These are phyloP conservation scores for Poeciliopsis occidentalis DNA, from an alignment of 2,113 vertebrate species.

Conservation along the genomic window DNA sequence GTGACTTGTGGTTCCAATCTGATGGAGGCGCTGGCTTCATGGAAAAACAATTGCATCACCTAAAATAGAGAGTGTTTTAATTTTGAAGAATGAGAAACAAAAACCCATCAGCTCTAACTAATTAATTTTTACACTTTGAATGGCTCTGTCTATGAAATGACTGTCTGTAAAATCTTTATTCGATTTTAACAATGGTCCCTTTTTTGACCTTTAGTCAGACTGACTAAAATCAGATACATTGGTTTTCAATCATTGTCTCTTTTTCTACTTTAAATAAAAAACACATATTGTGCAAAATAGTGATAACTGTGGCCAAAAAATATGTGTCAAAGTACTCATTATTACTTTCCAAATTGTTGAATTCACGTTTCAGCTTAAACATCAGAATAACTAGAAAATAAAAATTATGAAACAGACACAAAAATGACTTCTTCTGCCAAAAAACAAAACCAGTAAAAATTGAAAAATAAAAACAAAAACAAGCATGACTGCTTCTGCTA, in stretches of 20 bases:
- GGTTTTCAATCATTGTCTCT: not conserved
- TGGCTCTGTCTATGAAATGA: not conserved
- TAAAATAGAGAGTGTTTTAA: slow-evolving; percentile 14
- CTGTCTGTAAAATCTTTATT: not conserved
- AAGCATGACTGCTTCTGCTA: too few relatives aligned
- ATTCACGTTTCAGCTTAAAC: too few relatives aligned
- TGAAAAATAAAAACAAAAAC: too few relatives aligned
- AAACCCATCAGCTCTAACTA: not conserved
- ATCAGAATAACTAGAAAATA: too few relatives aligned
- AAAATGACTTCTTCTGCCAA: too few relatives aligned
- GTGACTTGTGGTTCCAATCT: slow-evolving; percentile 64
- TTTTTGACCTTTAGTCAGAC: not conserved
- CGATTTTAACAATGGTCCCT: not conserved
- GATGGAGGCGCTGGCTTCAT: slow-evolving; percentile 37
- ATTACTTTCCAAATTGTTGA: too few relatives aligned
- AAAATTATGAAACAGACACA: too few relatives aligned
- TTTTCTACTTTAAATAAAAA: not conserved
- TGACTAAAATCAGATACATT: not conserved
- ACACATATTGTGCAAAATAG: not conserved
- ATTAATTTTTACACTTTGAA: not conserved
- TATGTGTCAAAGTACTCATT: too few relatives aligned
- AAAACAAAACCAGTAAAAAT: too few relatives aligned
- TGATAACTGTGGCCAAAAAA: not conserved
- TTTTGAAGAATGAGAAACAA: not conserved
- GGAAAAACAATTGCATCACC: slow-evolving; percentile 24